phyloP scores from a whole-genome alignment of 1,140 invertebrate species.

The Lutraria rhynchaena region DNA sequence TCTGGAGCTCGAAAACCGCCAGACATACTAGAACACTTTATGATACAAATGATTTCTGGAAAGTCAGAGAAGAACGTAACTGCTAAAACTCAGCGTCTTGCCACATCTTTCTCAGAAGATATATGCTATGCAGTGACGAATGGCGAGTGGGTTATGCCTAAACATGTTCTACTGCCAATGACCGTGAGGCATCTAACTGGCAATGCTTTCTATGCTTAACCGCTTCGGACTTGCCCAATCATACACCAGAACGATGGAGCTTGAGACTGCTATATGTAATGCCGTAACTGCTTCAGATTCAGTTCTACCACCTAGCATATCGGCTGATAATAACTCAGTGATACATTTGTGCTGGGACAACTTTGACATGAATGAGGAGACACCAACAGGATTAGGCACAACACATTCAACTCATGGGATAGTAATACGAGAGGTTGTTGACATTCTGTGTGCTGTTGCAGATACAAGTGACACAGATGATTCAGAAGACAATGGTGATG shows the following conservation, averaged over 20 bases:
- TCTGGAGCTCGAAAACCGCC: too few relatives aligned
- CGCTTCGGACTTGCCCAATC: too few relatives aligned
- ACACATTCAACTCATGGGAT: conserved; percentile 41
- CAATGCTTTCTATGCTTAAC: conserved; percentile 47
- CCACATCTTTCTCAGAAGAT: conserved; percentile 28
- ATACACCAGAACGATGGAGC: too few relatives aligned
- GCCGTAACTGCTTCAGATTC: neutral
- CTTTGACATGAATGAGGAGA: conserved; percentile 53
- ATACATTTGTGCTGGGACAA: conserved; percentile 56
- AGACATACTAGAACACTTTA: too few relatives aligned
- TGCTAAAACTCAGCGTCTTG: too few relatives aligned
- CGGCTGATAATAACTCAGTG: conserved; percentile 30
- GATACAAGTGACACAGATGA: too few relatives aligned
- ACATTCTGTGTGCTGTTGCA: too few relatives aligned
- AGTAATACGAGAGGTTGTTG: conserved; percentile 45
- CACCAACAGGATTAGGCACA: conserved; percentile 35
- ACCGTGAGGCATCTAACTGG: conserved; percentile 51
- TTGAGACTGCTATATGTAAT: too few relatives aligned
- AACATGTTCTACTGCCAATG: too few relatives aligned
- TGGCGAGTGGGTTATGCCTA: conserved; percentile 49
- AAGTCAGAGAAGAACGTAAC: too few relatives aligned
- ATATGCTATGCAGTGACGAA: conserved; percentile 24
- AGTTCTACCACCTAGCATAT: conserved; percentile 29
- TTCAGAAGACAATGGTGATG: too few relatives aligned
- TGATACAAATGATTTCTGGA: too few relatives aligned